Conservation (phyloP, 2,113 vertebrate species). For the Okapia johnstoni region DNA sequence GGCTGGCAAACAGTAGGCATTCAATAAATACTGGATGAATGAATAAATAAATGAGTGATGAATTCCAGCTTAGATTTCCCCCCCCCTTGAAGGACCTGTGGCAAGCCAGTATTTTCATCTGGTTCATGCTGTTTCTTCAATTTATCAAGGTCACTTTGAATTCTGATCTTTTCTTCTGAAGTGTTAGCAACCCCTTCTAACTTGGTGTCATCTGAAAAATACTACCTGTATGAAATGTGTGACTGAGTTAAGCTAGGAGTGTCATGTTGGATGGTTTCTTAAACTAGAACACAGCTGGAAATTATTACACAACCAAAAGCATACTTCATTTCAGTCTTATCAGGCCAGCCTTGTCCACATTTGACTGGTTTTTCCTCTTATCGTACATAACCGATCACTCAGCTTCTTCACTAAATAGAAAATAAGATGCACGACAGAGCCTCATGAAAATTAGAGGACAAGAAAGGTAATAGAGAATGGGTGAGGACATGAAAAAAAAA, state of each 20-base stretch:
- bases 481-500: not conserved
- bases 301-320: slow-evolving; percentile 43
- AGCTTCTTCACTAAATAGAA: slow-evolving; percentile 47
- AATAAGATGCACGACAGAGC: not conserved
- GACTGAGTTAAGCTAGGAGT: slow-evolving; percentile 44
- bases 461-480: not conserved
- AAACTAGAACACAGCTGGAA: slow-evolving; percentile 61
- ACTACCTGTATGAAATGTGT: slow-evolving; percentile 56
- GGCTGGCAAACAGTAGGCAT: slow-evolving; percentile 49
- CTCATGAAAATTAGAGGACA: slow-evolving; percentile 12
- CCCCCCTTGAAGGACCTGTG: not conserved
- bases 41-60: slow-evolving; percentile 7
- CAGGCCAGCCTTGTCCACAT: slow-evolving; percentile 3
- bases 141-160: slow-evolving; percentile 59
- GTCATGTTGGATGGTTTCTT: slow-evolving; percentile 58
- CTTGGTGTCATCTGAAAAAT: slow-evolving; percentile 53
- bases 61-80: not conserved
- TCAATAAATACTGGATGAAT: slow-evolving; percentile 45
- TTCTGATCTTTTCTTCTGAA: slow-evolving; percentile 50
- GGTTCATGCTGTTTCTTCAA: slow-evolving; percentile 61
- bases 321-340: slow-evolving; percentile 37
- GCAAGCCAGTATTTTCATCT: slow-evolving; percentile 35
- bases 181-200: slow-evolving; percentile 49
- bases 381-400: slow-evolving; percentile 20
- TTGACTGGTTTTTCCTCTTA: slow-evolving; percentile 47